phyloP scores from a whole-genome alignment of 2,888 invertebrate species.

The Phyllotreta striolata region DNA sequence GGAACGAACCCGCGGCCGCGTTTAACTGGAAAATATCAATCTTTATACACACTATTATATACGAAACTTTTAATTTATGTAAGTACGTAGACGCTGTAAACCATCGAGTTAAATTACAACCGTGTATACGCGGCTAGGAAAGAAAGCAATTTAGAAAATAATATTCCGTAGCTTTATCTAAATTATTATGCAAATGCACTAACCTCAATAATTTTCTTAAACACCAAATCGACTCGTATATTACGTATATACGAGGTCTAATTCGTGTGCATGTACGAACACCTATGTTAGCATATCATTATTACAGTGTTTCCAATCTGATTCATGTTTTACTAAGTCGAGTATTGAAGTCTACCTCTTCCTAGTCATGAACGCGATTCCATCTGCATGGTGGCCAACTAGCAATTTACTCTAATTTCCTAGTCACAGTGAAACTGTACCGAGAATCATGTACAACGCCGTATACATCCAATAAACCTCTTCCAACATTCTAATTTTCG shows the following conservation, averaged over 20 bases:
- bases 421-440: conserved; percentile 13
- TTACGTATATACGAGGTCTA: conserved; percentile 19
- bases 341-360: conserved; percentile 17
- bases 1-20: no score
- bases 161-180: conserved; percentile 17
- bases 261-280: conserved; percentile 23
- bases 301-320: conserved; percentile 21
- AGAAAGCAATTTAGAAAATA: conserved; percentile 13
- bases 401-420: conserved; percentile 22
- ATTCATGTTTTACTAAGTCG: conserved; percentile 19
- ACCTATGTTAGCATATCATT: conserved; percentile 23
- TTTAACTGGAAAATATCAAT: no score
- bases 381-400: conserved; percentile 20
- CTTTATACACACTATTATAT: no score
- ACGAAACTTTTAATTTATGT: no score
- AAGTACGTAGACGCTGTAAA: no score
- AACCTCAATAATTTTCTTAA: conserved; percentile 23
- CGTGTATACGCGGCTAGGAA: no score
- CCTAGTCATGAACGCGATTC: conserved; percentile 22
- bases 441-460: conserved; percentile 11
- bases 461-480: conserved; percentile 1
- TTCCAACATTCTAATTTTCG: no score
- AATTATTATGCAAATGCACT: conserved; percentile 21
- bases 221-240: conserved; percentile 16
- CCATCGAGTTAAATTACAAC: no score